phyloP scores from a whole-genome alignment of 2,888 invertebrate genomes.

The Unio delphinus region DNA sequence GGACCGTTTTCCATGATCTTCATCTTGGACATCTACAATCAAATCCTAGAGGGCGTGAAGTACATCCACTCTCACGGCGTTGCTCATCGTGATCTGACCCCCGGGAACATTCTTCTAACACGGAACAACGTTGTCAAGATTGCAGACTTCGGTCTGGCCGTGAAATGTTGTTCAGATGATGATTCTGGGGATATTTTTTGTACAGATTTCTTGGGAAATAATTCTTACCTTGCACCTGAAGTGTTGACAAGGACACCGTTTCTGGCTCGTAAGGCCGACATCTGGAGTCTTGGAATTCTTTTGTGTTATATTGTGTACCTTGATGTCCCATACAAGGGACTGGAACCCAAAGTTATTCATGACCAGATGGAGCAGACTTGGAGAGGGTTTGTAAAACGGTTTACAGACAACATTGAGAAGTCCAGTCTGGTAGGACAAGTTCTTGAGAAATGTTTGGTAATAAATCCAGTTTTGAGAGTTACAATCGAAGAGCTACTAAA shows the following conservation, averaged over 20 bases:
- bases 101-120: constrained; percentile 36
- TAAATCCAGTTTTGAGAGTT: no score
- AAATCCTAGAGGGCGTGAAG: constrained; percentile 32
- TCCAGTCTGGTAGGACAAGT: no score
- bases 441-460: no score
- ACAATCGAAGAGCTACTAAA: no score
- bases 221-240: constrained; percentile 31
- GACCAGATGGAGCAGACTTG: constrained; percentile 19
- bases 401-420: no score
- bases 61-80: constrained; percentile 36
- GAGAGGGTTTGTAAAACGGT: constrained; percentile 10
- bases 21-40: constrained; percentile 23
- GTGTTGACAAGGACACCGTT: constrained; percentile 26
- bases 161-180: constrained; percentile 16
- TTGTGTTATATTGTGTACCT: constrained; percentile 28
- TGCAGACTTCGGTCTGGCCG: constrained; percentile 44
- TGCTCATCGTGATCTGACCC: constrained; percentile 42
- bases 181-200: constrained; percentile 19
- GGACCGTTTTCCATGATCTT: constrained; percentile 8
- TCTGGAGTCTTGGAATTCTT: constrained; percentile 43
- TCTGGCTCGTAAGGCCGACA: constrained; percentile 32
- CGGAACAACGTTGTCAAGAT: constrained; percentile 31
- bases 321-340: constrained; percentile 22
- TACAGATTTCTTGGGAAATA: constrained; percentile 39
- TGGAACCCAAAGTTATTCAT: constrained; percentile 16